Conservation (phyloP, 1,140 invertebrate genomes). For the Drosophila asahinai region DNA sequence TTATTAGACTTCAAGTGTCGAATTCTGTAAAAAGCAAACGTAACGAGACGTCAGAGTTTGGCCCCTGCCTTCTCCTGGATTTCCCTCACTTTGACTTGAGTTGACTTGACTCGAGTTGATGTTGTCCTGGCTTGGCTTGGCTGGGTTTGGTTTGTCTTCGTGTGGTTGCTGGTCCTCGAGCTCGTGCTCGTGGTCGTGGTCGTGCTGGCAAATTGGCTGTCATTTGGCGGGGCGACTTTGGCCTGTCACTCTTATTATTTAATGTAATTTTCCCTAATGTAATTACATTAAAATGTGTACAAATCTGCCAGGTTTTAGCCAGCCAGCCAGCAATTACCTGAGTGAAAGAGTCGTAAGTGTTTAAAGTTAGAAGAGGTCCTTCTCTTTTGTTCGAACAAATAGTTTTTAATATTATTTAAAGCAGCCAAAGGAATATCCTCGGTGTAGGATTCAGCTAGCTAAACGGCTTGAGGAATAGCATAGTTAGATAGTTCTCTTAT, state of each 20-base stretch:
- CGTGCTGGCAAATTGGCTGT: slow-evolving; percentile 34
- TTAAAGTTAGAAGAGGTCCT: too few species aligned
- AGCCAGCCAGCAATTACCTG: background rate
- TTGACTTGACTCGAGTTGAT: background rate
- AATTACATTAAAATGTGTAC: slow-evolving; percentile 68
- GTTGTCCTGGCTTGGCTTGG: slow-evolving; percentile 5
- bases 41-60: slow-evolving; percentile 21
- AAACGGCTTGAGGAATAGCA: background rate
- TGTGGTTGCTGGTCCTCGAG: background rate
- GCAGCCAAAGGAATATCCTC: background rate
- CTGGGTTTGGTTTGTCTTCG: slow-evolving; percentile 3
- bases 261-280: slow-evolving; percentile 66
- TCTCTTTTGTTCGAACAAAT: background rate
- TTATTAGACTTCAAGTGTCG: slow-evolving; percentile 73
- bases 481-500: slow-evolving; percentile 3
- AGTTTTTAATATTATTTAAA: background rate
- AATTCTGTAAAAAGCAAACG: slow-evolving; percentile 62
- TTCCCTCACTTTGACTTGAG: background rate
- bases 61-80: background rate
- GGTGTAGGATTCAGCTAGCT: too few species aligned
- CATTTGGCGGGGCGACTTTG: slow-evolving; percentile 30
- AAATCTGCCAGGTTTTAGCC: background rate
- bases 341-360: background rate
- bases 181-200: too few species aligned
- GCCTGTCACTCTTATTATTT: slow-evolving; percentile 62